Percentiles rank a stretch among this genome's conserved stretches.
phyloP scores from a whole-genome alignment of 2,888 invertebrate genomes.

The Escarpia spicata region DNA sequence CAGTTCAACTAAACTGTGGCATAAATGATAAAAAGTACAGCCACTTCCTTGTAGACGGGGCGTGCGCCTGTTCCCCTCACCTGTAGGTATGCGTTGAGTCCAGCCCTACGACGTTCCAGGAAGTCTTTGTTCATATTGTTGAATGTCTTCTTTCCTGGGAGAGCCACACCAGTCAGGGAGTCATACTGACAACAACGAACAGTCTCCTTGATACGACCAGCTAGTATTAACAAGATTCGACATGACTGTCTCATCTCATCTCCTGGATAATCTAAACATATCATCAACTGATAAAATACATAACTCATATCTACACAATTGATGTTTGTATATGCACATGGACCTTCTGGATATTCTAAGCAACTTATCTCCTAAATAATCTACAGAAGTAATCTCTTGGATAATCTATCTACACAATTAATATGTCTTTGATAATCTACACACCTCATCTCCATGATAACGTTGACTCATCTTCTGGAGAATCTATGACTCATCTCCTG shows the following conservation, averaged over 20 bases:
- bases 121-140: conserved; percentile 85
- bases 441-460: too few species aligned
- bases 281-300: too few species aligned
- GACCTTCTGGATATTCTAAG: too few species aligned
- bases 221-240: not conserved
- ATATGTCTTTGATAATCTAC: too few species aligned
- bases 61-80: conserved; percentile 44
- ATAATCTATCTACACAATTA: too few species aligned
- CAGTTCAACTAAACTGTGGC: not conserved
- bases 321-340: too few species aligned
- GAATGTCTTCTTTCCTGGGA: conserved; percentile 93
- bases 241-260: not conserved
- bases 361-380: too few species aligned
- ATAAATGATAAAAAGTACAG: not conserved
- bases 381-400: too few species aligned
- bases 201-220: not conserved
- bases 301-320: too few species aligned
- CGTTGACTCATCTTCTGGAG: too few species aligned
- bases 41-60: not conserved
- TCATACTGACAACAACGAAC: conserved; percentile 1
- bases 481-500: too few species aligned
- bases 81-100: conserved; percentile 81
- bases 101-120: conserved; percentile 82
- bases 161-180: conserved; percentile 75
- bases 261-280: not conserved